These are phyloP conservation scores for Poecile atricapillus DNA, from an alignment of 2,113 vertebrate species.

Conservation along the genomic window DNA sequence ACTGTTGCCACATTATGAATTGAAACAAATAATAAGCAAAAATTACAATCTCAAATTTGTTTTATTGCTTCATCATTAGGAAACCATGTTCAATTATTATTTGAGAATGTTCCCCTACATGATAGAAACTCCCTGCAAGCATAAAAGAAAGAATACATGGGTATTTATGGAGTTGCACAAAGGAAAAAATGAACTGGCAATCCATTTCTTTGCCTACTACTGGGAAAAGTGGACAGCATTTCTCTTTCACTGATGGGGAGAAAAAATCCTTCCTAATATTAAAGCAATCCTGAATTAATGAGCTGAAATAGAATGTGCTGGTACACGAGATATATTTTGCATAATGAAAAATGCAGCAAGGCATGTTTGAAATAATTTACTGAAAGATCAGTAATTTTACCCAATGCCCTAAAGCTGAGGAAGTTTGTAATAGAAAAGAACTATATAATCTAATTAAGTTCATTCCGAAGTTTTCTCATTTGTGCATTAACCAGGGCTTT, in stretches of 20 bases:
- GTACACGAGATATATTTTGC: background rate
- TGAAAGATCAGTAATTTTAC: background rate
- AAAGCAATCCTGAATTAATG: background rate
- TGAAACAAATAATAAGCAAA: background rate
- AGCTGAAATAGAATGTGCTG: background rate
- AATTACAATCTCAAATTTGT: background rate
- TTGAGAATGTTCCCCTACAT: background rate
- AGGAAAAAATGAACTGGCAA: background rate
- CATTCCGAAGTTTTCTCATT: background rate
- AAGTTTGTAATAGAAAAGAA: background rate
- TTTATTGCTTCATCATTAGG: background rate
- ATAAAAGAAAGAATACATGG: background rate
- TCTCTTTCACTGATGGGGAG: background rate
- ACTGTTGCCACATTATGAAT: background rate
- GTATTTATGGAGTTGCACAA: background rate
- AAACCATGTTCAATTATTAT: background rate
- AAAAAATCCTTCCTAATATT: background rate
- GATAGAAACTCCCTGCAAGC: background rate
- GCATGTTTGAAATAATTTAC: background rate
- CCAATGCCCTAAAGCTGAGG: background rate
- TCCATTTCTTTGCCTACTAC: background rate
- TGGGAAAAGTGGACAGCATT: background rate
- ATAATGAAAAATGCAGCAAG: background rate
- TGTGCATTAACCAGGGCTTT: background rate
- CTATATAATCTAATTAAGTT: background rate